phyloP scores from a whole-genome alignment of 1,140 invertebrate genomes.

The Alviniconcha marisindica region DNA sequence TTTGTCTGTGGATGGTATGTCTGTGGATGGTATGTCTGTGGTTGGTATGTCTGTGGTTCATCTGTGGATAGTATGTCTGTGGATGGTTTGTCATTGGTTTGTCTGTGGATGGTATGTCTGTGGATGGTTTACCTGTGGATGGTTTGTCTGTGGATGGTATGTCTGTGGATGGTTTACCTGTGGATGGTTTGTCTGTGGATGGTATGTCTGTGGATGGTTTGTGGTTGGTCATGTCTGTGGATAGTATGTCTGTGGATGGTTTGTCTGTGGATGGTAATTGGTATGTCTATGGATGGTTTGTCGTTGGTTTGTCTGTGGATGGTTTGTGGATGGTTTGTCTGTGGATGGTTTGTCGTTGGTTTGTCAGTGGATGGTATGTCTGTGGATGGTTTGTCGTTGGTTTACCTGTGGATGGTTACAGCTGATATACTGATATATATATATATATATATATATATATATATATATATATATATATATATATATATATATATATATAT shows the following conservation, averaged over 20 bases:
- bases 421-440: no score
- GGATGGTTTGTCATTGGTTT: not conserved
- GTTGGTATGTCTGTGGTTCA: not conserved
- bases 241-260: not conserved
- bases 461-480: no score
- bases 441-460: no score
- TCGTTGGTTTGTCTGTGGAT: not conserved
- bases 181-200: not conserved
- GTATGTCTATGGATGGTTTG: not conserved
- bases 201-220: not conserved
- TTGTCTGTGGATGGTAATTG: not conserved
- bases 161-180: not conserved
- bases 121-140: not conserved
- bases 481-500: no score
- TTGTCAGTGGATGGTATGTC: not conserved
- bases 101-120: not conserved
- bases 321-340: no score
- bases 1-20: not conserved
- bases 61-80: no score
- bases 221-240: not conserved
- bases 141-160: not conserved
- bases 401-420: not conserved
- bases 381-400: not conserved
- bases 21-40: not conserved
- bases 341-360: not conserved